Base-by-base conservation (phyloP, 1,140 invertebrate species). In the Triops longicaudatus region DNA sequence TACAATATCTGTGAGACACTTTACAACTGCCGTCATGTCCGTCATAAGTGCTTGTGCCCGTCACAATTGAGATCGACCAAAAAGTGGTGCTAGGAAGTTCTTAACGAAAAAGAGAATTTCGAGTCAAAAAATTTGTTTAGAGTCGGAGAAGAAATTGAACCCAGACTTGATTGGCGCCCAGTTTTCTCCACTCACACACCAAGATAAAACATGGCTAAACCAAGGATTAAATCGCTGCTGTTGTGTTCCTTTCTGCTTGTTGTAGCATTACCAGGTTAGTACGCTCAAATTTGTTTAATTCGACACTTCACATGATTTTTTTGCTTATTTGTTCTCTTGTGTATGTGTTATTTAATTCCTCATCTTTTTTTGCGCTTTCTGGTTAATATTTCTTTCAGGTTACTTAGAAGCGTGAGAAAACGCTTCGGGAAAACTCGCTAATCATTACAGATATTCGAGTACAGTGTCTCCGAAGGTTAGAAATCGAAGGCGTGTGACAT, bases 1-100 rank as follows among this genome's bases (percentile, higher is more conserved):
- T 63, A n/a, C 7, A 63, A 63, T 9, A 63, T 14, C 50, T 63
- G 50, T 63, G 50, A 63, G 17, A 63, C 7, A 63, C 11, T 37
- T 37, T 63, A 63, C 50, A 63, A 63, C 50, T 63, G 50, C n/a
- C 50, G 50, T 63, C 50, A 63, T 63, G 50, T 63, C 14, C 50
- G 50, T 63, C 50, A 63, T 63, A 63, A 17, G 50, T 63, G 50
- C 50, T 63, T 63, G 50, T 63, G 50, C 50, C 50, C 22, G 5
- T 14, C 50, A 22, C 50, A 63, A 63, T 22, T 63, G 22, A 63
- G 50, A 63, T 63, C 17, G 50, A 63, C 31, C 50, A 63, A 5
- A n/a, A 63, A 63, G 17, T 22, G 50, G 50, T 22, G 6, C 22
- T 63, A 63, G n/a, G 50, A 37, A 37, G 31, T 63, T 17, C 50